These are phyloP conservation scores for Eufriesea mexicana DNA, from an alignment of 1,140 invertebrate genomes.

Conservation along the genomic window DNA sequence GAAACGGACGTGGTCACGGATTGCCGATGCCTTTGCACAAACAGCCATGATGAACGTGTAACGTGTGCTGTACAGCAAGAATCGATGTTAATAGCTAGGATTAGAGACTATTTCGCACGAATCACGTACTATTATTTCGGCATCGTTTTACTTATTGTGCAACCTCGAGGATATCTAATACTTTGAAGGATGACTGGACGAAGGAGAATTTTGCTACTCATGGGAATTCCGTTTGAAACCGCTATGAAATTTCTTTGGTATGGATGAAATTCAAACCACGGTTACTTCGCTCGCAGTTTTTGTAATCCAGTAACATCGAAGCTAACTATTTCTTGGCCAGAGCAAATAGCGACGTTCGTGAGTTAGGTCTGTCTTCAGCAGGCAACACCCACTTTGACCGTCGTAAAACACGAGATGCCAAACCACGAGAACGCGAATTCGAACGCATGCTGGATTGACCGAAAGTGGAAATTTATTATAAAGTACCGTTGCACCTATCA, in stretches of 20 bases:
- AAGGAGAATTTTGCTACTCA: not conserved
- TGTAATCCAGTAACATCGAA: not conserved
- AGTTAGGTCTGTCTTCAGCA: not conserved
- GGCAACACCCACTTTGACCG: not conserved
- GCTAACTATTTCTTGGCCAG: not conserved
- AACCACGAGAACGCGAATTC: not conserved
- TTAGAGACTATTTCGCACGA: slow-evolving; percentile 36
- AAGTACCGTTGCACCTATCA: slow-evolving; percentile 41
- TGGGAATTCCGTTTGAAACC: not conserved
- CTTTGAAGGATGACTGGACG: not conserved
- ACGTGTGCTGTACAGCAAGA: not conserved
- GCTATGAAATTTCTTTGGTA: no score
- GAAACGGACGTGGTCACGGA: slow-evolving; percentile 1
- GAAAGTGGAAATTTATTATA: slow-evolving; percentile 37
- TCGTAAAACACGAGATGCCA: not conserved
- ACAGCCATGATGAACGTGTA: slow-evolving; percentile 25
- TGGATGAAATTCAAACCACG: not conserved
- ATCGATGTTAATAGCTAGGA: slow-evolving; percentile 28
- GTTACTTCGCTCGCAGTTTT: not conserved
- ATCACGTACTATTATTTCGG: slow-evolving; percentile 8
- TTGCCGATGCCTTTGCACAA: slow-evolving; percentile 7
- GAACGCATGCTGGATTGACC: not conserved
- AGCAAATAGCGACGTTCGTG: no score
- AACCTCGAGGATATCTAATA: not conserved
- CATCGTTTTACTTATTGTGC: slow-evolving; percentile 12